A percentile compares a stretch with the other conserved stretches of the same genome.
phyloP scores from a whole-genome alignment of 2,797 vertebrate genomes.

The Helostoma temminkii region DNA sequence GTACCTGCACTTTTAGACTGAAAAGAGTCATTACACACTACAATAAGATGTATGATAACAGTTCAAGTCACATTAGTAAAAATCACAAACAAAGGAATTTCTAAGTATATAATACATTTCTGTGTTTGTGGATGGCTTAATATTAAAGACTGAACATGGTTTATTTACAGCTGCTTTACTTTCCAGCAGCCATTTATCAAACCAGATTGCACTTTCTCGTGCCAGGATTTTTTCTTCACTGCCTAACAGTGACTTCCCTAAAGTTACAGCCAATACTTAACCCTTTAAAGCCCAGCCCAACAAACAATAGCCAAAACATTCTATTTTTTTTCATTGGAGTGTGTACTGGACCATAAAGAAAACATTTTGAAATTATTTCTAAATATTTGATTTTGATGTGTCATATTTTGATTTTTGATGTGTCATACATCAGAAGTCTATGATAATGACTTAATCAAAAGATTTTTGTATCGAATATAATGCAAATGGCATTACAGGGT shows the following conservation, averaged over 20 bases:
- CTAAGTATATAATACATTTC: background rate
- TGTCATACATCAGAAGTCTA: too few species aligned
- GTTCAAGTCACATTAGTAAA: background rate
- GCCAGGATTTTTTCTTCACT: conserved; percentile 2
- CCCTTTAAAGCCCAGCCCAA: too few species aligned
- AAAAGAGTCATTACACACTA: background rate
- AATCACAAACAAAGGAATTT: background rate
- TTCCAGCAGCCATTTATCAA: conserved; percentile 15
- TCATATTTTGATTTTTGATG: too few species aligned
- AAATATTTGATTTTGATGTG: too few species aligned
- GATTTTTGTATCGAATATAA: too few species aligned
- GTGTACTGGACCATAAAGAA: too few species aligned
- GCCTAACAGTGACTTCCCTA: background rate
- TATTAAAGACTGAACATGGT: background rate
- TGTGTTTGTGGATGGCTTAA: background rate
- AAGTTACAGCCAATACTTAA: conserved; percentile 8
- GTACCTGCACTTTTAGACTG: background rate
- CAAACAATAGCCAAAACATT: too few species aligned
- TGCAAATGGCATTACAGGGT: too few species aligned
- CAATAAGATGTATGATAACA: background rate
- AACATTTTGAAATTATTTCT: too few species aligned
- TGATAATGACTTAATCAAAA: too few species aligned
- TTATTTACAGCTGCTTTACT: conserved; percentile 9
- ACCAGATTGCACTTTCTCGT: background rate
- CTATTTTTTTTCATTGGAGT: too few species aligned